These are phyloP conservation scores for Taurulus bubalis DNA, from an alignment of 2,113 vertebrate genomes.

Conservation along the genomic window DNA sequence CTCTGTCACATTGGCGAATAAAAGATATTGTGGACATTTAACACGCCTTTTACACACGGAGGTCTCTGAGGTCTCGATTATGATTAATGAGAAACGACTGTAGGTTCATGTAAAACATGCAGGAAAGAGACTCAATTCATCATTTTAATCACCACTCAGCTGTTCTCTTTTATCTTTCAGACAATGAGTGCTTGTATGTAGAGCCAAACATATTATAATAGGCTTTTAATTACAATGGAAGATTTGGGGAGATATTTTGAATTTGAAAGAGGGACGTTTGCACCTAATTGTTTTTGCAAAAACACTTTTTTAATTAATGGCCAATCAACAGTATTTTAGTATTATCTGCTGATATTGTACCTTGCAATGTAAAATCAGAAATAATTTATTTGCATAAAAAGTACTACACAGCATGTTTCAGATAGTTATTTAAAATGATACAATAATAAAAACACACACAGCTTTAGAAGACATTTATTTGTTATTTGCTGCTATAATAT, in stretches of 20 bases:
- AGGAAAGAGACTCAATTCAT: slow-evolving; percentile 41
- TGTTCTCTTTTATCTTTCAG: not conserved
- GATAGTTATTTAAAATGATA: not conserved
- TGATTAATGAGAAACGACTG: slow-evolving; percentile 36
- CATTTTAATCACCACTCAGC: slow-evolving; percentile 18
- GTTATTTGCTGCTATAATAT: not conserved
- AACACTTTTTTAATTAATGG: no score
- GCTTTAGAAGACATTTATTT: not conserved
- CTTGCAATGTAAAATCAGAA: not conserved
- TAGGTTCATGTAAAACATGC: slow-evolving; percentile 23
- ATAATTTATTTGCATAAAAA: not conserved
- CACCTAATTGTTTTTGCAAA: not conserved
- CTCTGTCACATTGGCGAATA: not conserved
- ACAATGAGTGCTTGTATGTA: not conserved
- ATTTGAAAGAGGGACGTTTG: not conserved
- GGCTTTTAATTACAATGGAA: not conserved
- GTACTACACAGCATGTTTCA: not conserved
- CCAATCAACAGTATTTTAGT: not conserved
- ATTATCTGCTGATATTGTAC: not conserved
- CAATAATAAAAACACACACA: no score
- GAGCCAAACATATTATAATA: not conserved
- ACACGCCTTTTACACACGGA: slow-evolving; percentile 15
- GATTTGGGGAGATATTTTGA: not conserved
- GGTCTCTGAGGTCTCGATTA: slow-evolving; percentile 3
- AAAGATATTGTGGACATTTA: not conserved